Conservation (phyloP, 1,140 invertebrate genomes). For the Sarcophaga peregrina region DNA sequence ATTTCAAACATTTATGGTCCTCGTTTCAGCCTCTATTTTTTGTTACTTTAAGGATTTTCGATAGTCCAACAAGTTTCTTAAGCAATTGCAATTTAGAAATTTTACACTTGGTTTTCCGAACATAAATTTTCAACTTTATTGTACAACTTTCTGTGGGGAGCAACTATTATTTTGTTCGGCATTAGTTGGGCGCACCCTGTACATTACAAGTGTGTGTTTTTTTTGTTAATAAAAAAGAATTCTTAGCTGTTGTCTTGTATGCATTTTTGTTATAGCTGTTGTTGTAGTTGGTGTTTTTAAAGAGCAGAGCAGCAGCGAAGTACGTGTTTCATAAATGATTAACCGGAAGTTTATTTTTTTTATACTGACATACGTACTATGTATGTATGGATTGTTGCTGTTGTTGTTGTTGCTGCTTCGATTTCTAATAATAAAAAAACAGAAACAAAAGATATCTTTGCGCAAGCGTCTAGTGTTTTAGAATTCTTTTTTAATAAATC, state of each 20-base stretch:
- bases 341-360: constrained; percentile 3
- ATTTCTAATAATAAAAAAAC: background rate
- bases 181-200: no score
- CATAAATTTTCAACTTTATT: no score
- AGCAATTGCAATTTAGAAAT: no score
- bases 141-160: no score
- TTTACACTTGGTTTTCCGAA: no score
- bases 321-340: constrained; percentile 27
- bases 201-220: constrained; percentile 7
- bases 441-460: background rate
- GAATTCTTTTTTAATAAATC: no score
- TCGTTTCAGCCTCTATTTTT: no score
- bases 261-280: background rate
- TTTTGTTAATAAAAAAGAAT: background rate
- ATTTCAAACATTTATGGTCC: no score
- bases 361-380: background rate
- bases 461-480: background rate
- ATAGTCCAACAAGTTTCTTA: no score
- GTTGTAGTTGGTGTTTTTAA: background rate
- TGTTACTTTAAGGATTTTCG: no score
- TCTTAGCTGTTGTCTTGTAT: no score
- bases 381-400: background rate
- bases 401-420: background rate
- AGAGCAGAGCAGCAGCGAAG: background rate
- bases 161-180: no score